Base-by-base conservation (phyloP, 1,140 invertebrate genomes). In the Drosophila sucinea region DNA sequence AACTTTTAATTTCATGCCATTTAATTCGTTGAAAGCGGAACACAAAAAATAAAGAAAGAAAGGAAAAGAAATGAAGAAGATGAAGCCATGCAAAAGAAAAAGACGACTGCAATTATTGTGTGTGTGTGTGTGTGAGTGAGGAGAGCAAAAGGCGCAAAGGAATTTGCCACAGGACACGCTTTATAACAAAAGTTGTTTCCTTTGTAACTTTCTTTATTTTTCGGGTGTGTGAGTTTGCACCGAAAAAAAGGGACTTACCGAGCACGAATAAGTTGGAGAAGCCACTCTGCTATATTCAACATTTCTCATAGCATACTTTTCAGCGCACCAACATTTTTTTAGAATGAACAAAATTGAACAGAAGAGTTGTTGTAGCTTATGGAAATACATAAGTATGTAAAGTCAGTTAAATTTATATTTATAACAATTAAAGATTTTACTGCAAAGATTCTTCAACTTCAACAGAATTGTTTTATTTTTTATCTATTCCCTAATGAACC, bases 1-100 rank as follows among this genome's bases (percentile, higher is more conserved):
- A 89, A 89, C 84, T 89, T 89, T 89, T 89, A 89, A 89, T 89
- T 89, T 89, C 84, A 89, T 89, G 84, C 84, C 84, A 89, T 89
- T 89, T 89, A 89, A 89, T 87, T 87, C 84, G 84, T 80, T 83
- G 80, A 80, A 89, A 87, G 77, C 79, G 84, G 84, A 79, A 79
- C 56, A 64, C 67, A 66, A 25, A 77, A 69, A 70, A 71, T 54
- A 55, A 54, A 25, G 72, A 87, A 81, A 83, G 10, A 64, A 70
- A 74, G 56, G 55, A 54, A 27, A 77, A 87, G 77, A 83, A 83
- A 89, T 83, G 83, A 55, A 80, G 68, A 81, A 89, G 65, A 78
- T 79, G 76, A 86, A 87, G 76, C 76, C 76, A 72, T 75, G 63
- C 67, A 73, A 70, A 74, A 80, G 60, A 55, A 69, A 57, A 77